Evolutionary conservation across 1,140 invertebrate genomes (phyloP).

Genomic region (Pantala flavescens): DNA sequence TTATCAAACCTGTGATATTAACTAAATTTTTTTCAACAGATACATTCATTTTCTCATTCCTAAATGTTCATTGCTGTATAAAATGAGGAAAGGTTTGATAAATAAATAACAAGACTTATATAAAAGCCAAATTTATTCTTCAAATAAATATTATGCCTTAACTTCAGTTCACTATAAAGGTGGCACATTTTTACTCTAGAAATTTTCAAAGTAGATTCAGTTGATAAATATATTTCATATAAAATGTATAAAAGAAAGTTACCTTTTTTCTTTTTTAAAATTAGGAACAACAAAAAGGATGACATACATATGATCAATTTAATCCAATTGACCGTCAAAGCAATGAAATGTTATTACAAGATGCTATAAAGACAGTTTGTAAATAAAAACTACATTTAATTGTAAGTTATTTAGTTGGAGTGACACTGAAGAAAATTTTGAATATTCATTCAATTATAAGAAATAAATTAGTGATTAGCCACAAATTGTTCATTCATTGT

Average conservation of each 20-base stretch:
- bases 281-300: background rate
- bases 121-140: conserved; percentile 11
- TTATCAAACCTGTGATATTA: no score
- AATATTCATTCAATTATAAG: background rate
- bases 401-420: background rate
- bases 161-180: background rate
- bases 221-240: conserved; percentile 1
- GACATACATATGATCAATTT: background rate
- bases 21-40: no score
- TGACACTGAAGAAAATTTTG: background rate
- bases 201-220: background rate
- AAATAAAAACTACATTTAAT: background rate
- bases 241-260: conserved; percentile 2
- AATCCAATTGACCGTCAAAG: background rate
- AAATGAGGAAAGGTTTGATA: no score
- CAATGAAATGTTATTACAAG: conserved; percentile 6
- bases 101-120: no score
- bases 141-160: background rate
- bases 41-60: no score
- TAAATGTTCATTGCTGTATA: no score
- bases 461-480: no score
- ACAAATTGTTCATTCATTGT: no score
- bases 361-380: background rate
- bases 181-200: background rate
- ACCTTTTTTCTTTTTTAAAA: background rate